Evolutionary conservation across 2,113 vertebrate genomes (phyloP).

Genomic region (Hylia prasina): DNA sequence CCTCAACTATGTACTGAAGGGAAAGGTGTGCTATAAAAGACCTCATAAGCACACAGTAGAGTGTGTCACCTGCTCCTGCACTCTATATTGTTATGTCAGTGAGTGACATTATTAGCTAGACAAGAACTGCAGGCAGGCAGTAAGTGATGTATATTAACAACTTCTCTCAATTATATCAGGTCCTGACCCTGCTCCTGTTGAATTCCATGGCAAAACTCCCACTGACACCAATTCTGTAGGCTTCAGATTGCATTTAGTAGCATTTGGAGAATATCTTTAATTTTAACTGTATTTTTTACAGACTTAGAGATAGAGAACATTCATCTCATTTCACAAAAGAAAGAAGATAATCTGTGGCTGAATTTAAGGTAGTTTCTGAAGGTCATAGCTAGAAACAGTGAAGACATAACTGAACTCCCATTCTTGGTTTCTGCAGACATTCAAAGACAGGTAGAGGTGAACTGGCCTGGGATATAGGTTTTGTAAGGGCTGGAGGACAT

Average conservation of each 20-base stretch:
- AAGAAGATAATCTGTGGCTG: not conserved
- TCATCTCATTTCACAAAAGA: not conserved
- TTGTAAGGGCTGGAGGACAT: not conserved
- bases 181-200: not conserved
- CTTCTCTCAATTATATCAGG: constrained; percentile 54
- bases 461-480: not conserved
- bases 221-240: not conserved
- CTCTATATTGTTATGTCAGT: constrained; percentile 49
- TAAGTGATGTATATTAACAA: constrained; percentile 57
- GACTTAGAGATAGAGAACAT: not conserved
- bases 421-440: not conserved
- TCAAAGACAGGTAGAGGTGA: not conserved
- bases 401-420: not conserved
- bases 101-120: constrained; percentile 52
- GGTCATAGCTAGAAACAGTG: not conserved
- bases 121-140: constrained; percentile 41
- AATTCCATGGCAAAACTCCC: constrained; percentile 36
- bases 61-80: constrained; percentile 19
- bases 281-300: not conserved
- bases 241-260: not conserved
- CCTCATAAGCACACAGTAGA: constrained; percentile 29
- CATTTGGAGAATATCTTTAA: not conserved
- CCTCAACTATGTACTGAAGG: not conserved
- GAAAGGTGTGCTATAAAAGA: constrained; percentile 38
- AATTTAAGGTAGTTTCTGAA: not conserved